A percentile compares a stretch with the other conserved stretches of the same genome.
Conservation (phyloP, 2,113 vertebrate species). For the Gila orcuttii region DNA sequence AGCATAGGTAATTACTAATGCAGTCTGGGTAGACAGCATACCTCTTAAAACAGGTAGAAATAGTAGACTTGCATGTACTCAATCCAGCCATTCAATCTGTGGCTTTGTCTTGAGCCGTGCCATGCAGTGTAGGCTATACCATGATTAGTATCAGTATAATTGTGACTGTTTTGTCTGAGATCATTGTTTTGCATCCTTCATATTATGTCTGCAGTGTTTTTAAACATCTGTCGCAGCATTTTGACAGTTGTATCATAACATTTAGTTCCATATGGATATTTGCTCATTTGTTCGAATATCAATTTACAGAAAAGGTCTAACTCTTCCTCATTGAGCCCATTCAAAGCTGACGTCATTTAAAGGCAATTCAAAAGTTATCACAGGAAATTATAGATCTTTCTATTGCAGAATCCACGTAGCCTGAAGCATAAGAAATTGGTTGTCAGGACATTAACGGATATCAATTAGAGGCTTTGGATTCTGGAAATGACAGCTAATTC, state of each 20-base stretch:
- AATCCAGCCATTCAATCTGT: background rate
- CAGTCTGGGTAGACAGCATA: background rate
- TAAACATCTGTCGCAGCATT: background rate
- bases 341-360: slow-evolving; percentile 27
- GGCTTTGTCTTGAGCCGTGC: background rate
- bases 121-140: background rate
- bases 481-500: background rate
- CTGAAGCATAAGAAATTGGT: slow-evolving; percentile 28
- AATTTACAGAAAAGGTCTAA: background rate
- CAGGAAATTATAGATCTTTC: slow-evolving; percentile 46
- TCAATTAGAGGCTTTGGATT: background rate
- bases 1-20: background rate
- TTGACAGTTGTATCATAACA: background rate
- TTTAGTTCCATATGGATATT: background rate
- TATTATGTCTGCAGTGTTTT: background rate
- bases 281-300: background rate
- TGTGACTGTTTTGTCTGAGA: background rate
- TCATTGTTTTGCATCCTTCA: background rate
- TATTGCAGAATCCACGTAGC: background rate
- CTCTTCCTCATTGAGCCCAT: background rate
- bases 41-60: background rate
- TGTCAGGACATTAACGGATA: background rate
- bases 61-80: background rate
- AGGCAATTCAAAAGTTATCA: background rate
- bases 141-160: background rate